A percentile compares a stretch with the other conserved stretches of the same genome.
These are phyloP conservation scores for Horisme vitalbata DNA, from an alignment of 2,888 invertebrate species.

Conservation along the genomic window DNA sequence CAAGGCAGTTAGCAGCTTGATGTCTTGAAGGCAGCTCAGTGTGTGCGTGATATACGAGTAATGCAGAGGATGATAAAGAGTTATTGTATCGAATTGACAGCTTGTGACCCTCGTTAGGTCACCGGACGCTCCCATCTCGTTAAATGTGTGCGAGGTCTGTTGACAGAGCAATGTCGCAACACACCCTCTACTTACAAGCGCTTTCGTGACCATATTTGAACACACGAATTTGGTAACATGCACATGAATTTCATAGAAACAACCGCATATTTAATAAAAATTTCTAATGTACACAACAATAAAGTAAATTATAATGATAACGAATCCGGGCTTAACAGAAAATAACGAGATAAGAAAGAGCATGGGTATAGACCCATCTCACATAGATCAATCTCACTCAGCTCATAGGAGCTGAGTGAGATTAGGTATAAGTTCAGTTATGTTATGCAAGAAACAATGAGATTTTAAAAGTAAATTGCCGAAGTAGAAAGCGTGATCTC, in stretches of 20 bases:
- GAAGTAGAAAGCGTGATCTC: conserved; percentile 45
- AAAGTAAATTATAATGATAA: conserved; percentile 19
- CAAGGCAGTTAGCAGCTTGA: conserved; percentile 22
- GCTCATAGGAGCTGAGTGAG: too few species aligned
- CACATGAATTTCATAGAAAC: conserved; percentile 31
- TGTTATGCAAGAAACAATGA: conserved; percentile 8
- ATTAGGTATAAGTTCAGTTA: background rate
- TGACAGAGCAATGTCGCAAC: conserved; percentile 42
- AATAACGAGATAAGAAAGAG: conserved; percentile 8
- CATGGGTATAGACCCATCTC: background rate
- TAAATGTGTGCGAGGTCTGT: conserved; percentile 42
- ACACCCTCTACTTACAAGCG: conserved; percentile 28
- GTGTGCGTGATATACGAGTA: conserved; percentile 37
- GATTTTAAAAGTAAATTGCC: conserved; percentile 15
- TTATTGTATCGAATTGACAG: conserved; percentile 49
- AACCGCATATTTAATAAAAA: conserved; percentile 33
- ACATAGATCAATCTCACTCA: too few species aligned
- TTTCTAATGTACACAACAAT: conserved; percentile 24
- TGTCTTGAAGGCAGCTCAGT: conserved; percentile 30
- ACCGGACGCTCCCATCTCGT: conserved; percentile 53
- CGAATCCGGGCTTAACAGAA: background rate
- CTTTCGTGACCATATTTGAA: conserved; percentile 36
- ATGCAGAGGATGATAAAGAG: conserved; percentile 40
- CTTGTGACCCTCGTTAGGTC: conserved; percentile 51
- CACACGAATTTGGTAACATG: conserved; percentile 35